phyloP scores from a whole-genome alignment of 2,888 invertebrate species.

The Amphipyra berbera region DNA sequence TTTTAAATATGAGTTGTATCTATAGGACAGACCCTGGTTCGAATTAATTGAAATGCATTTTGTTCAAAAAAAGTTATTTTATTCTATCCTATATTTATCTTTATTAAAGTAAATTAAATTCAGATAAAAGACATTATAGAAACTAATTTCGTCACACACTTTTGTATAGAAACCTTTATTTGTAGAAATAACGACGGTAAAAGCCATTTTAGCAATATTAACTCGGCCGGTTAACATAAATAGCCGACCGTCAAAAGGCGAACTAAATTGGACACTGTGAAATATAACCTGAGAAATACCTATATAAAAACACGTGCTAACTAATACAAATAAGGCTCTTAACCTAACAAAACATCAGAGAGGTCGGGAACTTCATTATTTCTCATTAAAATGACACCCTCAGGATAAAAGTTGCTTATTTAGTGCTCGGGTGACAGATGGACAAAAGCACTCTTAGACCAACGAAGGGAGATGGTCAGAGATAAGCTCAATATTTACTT shows the following conservation, averaged over 20 bases:
- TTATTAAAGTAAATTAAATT: too few relatives aligned
- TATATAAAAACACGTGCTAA: slow-evolving; percentile 82
- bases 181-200: slow-evolving; percentile 25
- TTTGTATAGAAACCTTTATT: slow-evolving; percentile 15
- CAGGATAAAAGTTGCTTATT: slow-evolving; percentile 85
- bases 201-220: slow-evolving; percentile 33
- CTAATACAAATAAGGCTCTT: slow-evolving; percentile 87
- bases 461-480: slow-evolving; percentile 67
- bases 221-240: slow-evolving; percentile 44
- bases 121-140: not conserved
- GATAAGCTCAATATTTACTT: slow-evolving; percentile 70
- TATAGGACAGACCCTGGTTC: not conserved
- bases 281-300: slow-evolving; percentile 59
- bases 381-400: slow-evolving; percentile 85
- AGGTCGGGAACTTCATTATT: slow-evolving; percentile 85
- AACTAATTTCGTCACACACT: not conserved
- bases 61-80: too few relatives aligned
- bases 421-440: slow-evolving; percentile 83
- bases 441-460: slow-evolving; percentile 76
- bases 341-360: slow-evolving; percentile 83
- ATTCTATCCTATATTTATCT: too few relatives aligned
- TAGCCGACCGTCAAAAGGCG: slow-evolving; percentile 46
- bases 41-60: too few relatives aligned
- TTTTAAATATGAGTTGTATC: too few relatives aligned
- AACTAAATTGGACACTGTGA: slow-evolving; percentile 54